These are phyloP conservation scores for Catagonus wagneri DNA, from an alignment of 2,113 vertebrate genomes.

Conservation along the genomic window DNA sequence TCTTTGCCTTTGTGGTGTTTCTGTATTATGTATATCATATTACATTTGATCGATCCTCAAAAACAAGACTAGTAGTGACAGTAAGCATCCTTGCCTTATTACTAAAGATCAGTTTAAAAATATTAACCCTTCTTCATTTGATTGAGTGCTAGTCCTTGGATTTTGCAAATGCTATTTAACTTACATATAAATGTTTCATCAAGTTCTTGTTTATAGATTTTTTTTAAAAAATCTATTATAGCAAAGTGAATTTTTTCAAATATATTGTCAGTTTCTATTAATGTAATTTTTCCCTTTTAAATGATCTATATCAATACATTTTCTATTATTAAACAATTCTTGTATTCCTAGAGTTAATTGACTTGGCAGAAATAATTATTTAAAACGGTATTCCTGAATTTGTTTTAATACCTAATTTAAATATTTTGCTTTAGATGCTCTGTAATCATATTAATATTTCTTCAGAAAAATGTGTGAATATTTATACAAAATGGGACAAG, in stretches of 20 bases:
- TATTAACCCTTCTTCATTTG: conserved; percentile 43
- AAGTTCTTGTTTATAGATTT: background rate
- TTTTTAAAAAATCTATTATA: background rate
- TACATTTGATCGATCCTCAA: background rate
- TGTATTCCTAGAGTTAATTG: background rate
- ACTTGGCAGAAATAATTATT: conserved; percentile 27
- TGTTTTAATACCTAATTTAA: conserved; percentile 8
- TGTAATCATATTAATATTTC: conserved; percentile 11
- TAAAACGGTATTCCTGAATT: conserved; percentile 20
- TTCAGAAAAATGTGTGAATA: background rate
- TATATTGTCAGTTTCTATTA: conserved; percentile 29
- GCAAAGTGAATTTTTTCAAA: conserved; percentile 27
- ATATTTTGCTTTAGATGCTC: conserved; percentile 32
- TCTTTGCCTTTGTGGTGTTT: background rate
- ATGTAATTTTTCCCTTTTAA: conserved; percentile 22
- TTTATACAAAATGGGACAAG: background rate
- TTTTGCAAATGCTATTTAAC: conserved; percentile 34
- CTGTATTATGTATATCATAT: background rate
- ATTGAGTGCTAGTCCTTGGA: background rate
- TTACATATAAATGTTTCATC: background rate
- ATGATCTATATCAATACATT: background rate
- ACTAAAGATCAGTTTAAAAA: background rate
- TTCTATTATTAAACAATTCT: conserved; percentile 5
- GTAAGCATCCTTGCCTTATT: background rate
- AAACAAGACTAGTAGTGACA: background rate